Base-by-base conservation (phyloP, 2,888 invertebrate genomes). In the Parapristionchus giblindavisi region DNA sequence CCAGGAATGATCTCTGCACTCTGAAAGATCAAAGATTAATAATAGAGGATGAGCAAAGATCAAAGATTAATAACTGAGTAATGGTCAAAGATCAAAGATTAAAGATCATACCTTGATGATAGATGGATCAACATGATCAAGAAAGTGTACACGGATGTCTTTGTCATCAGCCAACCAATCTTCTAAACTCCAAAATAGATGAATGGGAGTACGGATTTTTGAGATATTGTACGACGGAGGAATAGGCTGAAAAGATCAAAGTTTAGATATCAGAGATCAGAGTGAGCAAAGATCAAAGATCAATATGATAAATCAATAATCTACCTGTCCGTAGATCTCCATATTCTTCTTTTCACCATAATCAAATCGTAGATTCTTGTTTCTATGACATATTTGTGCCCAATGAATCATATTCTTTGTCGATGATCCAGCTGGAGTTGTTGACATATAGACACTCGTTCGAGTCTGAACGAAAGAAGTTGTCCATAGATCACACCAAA, bases 1-100 rank as follows among this genome's bases (percentile, higher is more conserved):
- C 70, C 70, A 24, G 70, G 70, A n/a, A 71, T 71, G 70, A 71
- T 71, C 70, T 71, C 40, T 36, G 70, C 70, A 17, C 56, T 56
- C 70, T 71, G 70, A 14, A 71, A 32, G 58, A 58, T 58, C 58
- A 58, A 58, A 14, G 17, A 8, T 54, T 8, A 54, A 54, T 24
- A 17, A 65, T 17, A 65, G 65, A 27, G 29, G 56, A 56, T n/a
- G 52, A 52, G 21, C 52, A 52, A 21, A 32, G 58, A 58, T 58
- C 58, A 58, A 58, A 14, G 17, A 8, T 54, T 8, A 54, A 54
- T 24, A 17, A 65, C 17, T 43, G 65, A 27, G 29, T 8, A 43
- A 40, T 36, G 43, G 29, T 65, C 27, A 38, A 65, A 43, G 29
- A 65, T 6, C 40, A 65, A 65, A 63, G 40, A 43, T 29, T 29